Evolutionary conservation across 2,797 vertebrate genomes (phyloP).

Genomic region (Mergus octosetaceus): DNA sequence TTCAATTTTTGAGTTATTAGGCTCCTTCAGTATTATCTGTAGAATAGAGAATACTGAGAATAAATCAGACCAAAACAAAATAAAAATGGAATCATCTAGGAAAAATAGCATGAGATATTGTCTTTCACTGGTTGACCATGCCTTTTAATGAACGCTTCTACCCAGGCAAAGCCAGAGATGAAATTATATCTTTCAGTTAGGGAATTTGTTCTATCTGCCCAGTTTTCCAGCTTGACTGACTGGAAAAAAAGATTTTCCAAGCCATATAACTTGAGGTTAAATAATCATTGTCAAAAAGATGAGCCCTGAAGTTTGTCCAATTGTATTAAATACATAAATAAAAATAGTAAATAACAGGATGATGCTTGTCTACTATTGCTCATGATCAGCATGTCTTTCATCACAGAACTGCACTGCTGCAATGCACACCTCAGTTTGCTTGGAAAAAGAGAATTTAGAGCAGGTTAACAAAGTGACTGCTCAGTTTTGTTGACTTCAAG

Average conservation of each 20-base stretch:
- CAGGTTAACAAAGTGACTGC: not conserved
- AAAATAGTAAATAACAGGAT: not conserved
- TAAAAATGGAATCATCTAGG: not conserved
- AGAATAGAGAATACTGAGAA: not conserved
- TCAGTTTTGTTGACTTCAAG: not conserved
- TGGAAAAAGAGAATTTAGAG: not conserved
- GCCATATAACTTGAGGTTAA: not conserved
- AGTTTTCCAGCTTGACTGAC: not conserved
- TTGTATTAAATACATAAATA: not conserved
- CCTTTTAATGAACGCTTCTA: not conserved
- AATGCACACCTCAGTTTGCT: not conserved
- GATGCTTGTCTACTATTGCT: not conserved
- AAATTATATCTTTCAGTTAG: not conserved
- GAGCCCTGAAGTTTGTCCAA: not conserved
- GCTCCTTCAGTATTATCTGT: not conserved
- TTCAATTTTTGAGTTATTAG: slow-evolving; percentile 6
- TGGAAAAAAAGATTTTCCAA: not conserved
- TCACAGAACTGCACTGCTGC: not conserved
- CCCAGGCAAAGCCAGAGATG: not conserved
- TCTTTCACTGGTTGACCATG: not conserved
- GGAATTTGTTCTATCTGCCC: not conserved
- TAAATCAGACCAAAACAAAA: not conserved
- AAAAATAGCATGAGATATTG: not conserved
- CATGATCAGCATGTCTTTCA: not conserved
- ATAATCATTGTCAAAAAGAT: not conserved